Evolutionary conservation across 2,797 vertebrate genomes (phyloP), one percentile per base, ranked within the genome.

Genomic region (Alectoris magna): DNA sequence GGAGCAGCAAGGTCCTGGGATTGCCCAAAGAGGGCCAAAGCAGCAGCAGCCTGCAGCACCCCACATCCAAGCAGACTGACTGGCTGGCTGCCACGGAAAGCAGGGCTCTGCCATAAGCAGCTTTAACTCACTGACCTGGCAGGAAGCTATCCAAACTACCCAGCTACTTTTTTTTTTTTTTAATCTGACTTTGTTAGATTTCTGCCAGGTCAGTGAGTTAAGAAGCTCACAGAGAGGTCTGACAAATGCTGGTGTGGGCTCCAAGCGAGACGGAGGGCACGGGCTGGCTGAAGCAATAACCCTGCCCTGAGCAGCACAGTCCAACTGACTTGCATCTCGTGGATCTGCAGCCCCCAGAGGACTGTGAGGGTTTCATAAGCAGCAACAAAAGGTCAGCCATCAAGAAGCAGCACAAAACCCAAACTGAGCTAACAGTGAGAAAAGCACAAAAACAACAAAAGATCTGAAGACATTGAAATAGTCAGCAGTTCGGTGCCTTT

Each of bases 391-490:
- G 15, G 43, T 41, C 7, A 3, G 15, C 36, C 29, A 31, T 22
- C 70, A 75, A 66, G 88, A 6, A 75, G n/a, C 77, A 83, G 18
- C 74, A 87, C 51, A 78, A 94, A 75, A 39, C 53, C 38, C 86
- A 75, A 49, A 84, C 74, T 36, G 41, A 80, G 48, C 18, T 15
- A 85, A 51, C 36, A 85, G 26, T 14, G 36, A 87, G 26, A 75
- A 88, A 88, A 58, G 12, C 13, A 56, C 13, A 77, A 27, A 58
- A 81, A 68, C 38, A 74, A 53, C 18, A 44, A 26, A 53, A 75
- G 24, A 66, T 24, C 11, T 74, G 51, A 67, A n/a, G n/a, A 23
- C 73, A 59, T 4, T 59, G 31, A 68, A 80, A 63, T 59, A 15
- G 26, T 68, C 69, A 53, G 44, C 46, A 83, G 41, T 7, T 23